Conservation (phyloP, 2,888 invertebrate genomes). For the Platypus cylindrus region DNA sequence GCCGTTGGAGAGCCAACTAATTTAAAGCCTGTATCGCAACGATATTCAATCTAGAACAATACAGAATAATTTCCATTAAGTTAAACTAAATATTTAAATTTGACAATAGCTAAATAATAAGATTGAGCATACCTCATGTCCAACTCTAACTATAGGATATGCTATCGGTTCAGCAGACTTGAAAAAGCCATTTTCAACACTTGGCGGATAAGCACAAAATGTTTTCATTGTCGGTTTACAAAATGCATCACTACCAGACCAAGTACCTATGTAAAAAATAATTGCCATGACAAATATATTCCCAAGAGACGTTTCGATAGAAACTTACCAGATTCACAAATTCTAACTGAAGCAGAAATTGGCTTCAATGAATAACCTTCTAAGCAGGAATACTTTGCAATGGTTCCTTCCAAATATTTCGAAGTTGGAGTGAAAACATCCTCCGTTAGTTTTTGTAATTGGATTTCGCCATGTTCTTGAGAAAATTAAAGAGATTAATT, state of each 20-base stretch:
- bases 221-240: conserved; percentile 21
- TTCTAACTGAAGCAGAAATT: conserved; percentile 27
- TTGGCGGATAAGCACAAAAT: conserved; percentile 3
- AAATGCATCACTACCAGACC: conserved; percentile 30
- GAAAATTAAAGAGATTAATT: too few relatives aligned
- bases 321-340: conserved; percentile 28
- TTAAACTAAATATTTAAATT: neutral
- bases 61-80: conserved; percentile 17
- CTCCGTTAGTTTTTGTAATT: conserved; percentile 5
- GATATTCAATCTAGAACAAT: conserved; percentile 30
- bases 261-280: conserved; percentile 22
- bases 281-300: neutral
- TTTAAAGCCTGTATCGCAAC: conserved; percentile 29
- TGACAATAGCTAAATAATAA: neutral
- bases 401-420: conserved; percentile 27
- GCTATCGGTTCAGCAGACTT: conserved; percentile 1
- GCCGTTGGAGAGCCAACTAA: conserved; percentile 27
- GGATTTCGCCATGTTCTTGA: conserved; percentile 15
- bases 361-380: conserved; percentile 28
- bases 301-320: neutral
- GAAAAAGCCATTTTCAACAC: conserved; percentile 4
- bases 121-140: conserved; percentile 3
- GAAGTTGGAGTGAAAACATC: conserved; percentile 15
- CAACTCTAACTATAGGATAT: conserved; percentile 1
- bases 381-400: conserved; percentile 29